These are phyloP conservation scores for Drosophila mayri DNA, from an alignment of 1,140 invertebrate genomes.

Conservation along the genomic window DNA sequence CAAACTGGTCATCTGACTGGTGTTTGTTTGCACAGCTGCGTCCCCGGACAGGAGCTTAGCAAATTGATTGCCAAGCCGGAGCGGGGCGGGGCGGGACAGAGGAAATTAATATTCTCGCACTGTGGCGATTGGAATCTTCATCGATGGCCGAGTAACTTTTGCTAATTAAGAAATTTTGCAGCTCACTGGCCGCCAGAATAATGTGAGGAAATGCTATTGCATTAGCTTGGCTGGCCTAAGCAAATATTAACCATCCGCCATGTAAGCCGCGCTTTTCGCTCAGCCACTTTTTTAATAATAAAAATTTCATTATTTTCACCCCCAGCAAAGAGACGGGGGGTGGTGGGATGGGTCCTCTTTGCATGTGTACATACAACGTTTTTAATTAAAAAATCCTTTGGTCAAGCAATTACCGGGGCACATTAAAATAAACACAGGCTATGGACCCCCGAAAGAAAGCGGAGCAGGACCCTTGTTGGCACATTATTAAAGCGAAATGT, in stretches of 20 bases:
- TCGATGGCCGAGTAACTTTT: slow-evolving; percentile 26
- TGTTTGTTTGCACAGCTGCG: slow-evolving; percentile 63
- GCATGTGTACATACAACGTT: slow-evolving; percentile 70
- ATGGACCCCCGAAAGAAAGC: slow-evolving; percentile 34
- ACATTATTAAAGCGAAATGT: slow-evolving; percentile 67
- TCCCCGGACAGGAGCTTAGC: slow-evolving; percentile 56
- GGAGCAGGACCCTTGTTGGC: slow-evolving; percentile 55
- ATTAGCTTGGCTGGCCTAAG: slow-evolving; percentile 61
- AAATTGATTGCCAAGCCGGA: slow-evolving; percentile 57
- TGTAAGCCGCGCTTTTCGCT: slow-evolving; percentile 56
- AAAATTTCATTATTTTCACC: slow-evolving; percentile 78
- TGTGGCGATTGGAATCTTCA: slow-evolving; percentile 40
- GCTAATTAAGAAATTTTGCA: slow-evolving; percentile 66
- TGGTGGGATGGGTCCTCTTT: not conserved
- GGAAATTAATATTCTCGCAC: slow-evolving; percentile 45
- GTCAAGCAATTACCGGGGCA: slow-evolving; percentile 77
- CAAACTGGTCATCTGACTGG: slow-evolving; percentile 36
- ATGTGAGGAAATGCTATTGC: slow-evolving; percentile 52
- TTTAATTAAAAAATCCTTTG: slow-evolving; percentile 84
- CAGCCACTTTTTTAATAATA: slow-evolving; percentile 72
- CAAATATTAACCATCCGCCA: slow-evolving; percentile 67
- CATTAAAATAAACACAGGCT: slow-evolving; percentile 74
- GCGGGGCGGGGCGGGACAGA: no score
- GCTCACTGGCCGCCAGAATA: slow-evolving; percentile 27
- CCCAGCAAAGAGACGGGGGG: slow-evolving; percentile 50